These are phyloP conservation scores for Steinernema feltiae DNA, from an alignment of 1,140 invertebrate species.

Conservation along the genomic window DNA sequence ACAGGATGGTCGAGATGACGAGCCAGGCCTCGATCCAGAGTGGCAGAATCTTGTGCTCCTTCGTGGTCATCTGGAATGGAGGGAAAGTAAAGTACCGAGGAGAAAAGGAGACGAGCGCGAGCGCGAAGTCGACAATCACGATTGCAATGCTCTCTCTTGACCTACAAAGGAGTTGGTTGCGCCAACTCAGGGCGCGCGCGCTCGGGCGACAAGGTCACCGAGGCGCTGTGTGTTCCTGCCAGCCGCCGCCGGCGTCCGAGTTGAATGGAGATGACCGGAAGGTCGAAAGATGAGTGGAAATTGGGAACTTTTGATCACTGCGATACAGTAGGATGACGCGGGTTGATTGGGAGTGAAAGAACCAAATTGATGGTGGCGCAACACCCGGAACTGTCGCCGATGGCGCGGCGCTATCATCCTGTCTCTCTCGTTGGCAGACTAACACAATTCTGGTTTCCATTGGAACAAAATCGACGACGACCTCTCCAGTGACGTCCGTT, in stretches of 20 bases:
- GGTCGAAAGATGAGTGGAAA: neutral
- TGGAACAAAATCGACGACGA: no score
- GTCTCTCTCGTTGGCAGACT: no score
- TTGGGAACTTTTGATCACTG: no score
- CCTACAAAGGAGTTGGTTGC: conserved; percentile 12
- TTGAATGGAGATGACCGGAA: neutral
- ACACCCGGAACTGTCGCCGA: no score
- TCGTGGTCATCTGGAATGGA: neutral
- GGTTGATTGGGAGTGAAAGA: no score
- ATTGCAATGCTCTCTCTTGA: neutral
- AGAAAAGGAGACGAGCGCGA: neutral
- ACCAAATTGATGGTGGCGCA: no score
- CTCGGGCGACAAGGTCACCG: neutral
- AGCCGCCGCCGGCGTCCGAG: no score
- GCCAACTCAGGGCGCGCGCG: neutral
- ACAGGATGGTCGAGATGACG: conserved; percentile 41
- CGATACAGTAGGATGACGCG: no score
- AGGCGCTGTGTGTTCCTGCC: neutral
- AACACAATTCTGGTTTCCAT: no score
- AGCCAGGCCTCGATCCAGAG: conserved; percentile 48
- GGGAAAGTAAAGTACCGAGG: neutral
- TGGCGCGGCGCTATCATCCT: no score
- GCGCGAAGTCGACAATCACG: neutral
- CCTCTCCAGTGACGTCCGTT: no score
- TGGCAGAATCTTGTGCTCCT: conserved; percentile 26